Percentiles rank a stretch among this genome's conserved stretches.
Evolutionary conservation across 2,888 invertebrate genomes (phyloP).

Genomic region (Melinopterus prodromus): DNA sequence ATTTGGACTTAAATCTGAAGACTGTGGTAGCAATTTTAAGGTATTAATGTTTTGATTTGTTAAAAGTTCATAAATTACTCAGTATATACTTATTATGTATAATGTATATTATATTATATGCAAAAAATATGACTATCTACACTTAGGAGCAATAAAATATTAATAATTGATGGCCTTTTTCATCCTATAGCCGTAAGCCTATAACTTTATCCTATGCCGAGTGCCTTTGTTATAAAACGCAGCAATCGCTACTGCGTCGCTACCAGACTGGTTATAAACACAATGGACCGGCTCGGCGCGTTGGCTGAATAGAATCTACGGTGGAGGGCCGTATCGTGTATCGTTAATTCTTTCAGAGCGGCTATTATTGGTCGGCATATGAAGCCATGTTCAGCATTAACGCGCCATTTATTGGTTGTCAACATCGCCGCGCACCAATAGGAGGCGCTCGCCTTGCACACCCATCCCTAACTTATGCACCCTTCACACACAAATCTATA

Average conservation of each 20-base stretch:
- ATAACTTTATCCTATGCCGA: neutral
- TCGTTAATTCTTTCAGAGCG: conserved; percentile 4
- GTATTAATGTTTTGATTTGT: no score
- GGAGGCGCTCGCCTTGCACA: conserved; percentile 12
- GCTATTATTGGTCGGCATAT: conserved; percentile 41
- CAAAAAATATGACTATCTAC: no score
- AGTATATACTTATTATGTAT: no score
- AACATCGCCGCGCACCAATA: conserved; percentile 25
- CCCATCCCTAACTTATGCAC: conserved; percentile 23
- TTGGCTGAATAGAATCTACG: neutral
- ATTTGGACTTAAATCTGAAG: no score
- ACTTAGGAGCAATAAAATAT: no score
- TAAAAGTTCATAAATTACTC: no score
- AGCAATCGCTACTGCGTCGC: neutral
- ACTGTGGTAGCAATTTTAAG: no score
- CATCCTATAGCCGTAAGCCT: neutral
- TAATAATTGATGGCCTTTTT: neutral
- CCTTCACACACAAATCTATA: conserved; percentile 4
- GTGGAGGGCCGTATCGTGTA: neutral
- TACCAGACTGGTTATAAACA: neutral
- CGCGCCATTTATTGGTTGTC: conserved; percentile 41
- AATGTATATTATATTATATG: no score
- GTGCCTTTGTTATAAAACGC: neutral
- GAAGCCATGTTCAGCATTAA: conserved; percentile 45
- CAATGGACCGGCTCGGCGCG: neutral